Percentiles rank a stretch among this genome's conserved stretches.
Evolutionary conservation across 2,113 vertebrate genomes (phyloP).

Genomic region (Hyperoodon ampullatus): DNA sequence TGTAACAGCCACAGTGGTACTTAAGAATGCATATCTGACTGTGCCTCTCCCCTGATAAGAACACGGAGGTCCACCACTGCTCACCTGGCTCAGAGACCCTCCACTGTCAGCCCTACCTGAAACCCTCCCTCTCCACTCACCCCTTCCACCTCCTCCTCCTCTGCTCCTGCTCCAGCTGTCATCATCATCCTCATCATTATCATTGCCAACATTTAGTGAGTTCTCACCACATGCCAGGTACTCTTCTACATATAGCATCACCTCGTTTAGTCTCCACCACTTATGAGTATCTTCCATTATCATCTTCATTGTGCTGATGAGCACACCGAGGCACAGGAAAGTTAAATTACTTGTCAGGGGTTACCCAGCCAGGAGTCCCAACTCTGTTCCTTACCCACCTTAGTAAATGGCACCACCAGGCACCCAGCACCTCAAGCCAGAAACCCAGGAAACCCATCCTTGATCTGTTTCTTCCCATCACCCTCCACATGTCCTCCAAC

Average conservation of each 20-base stretch:
- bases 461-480: background rate
- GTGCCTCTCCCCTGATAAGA: background rate
- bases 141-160: background rate
- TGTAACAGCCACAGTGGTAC: background rate
- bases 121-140: too few species aligned
- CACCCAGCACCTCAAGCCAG: background rate
- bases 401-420: background rate
- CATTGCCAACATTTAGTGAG: too few species aligned
- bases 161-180: too few species aligned
- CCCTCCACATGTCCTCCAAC: background rate
- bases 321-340: background rate
- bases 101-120: fast-evolving
- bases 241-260: background rate
- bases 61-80: too few species aligned
- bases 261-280: background rate
- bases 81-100: background rate
- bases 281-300: background rate
- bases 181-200: too few species aligned
- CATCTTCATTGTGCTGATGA: background rate
- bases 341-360: background rate
- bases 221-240: background rate
- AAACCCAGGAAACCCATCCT: background rate
- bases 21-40: background rate
- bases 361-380: background rate
- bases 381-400: background rate